Conservation (phyloP, 2,888 invertebrate species). For the Cordilura impudica region DNA sequence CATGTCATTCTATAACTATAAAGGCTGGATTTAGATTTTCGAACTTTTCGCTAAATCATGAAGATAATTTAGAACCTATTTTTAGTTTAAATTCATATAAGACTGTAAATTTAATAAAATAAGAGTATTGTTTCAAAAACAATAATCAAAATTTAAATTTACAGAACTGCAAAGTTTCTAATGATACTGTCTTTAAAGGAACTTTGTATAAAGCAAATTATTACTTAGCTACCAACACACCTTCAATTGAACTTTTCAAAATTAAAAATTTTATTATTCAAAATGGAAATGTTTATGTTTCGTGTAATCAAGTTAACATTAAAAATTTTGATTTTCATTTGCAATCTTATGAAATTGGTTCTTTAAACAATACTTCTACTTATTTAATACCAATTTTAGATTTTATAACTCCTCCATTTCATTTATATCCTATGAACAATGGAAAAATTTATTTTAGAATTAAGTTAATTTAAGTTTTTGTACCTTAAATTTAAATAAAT, state of each 20-base stretch:
- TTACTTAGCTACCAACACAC: too few relatives aligned
- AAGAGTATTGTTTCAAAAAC: conserved; percentile 21
- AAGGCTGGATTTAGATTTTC: conserved; percentile 51
- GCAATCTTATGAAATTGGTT: too few relatives aligned
- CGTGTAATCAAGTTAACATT: too few relatives aligned
- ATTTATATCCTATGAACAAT: too few relatives aligned
- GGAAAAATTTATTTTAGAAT: conserved; percentile 28
- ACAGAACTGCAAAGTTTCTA: conserved; percentile 8
- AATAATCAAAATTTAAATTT: conserved; percentile 27
- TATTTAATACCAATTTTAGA: too few relatives aligned
- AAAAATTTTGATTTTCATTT: too few relatives aligned
- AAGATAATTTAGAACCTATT: conserved; percentile 21
- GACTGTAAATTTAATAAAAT: conserved; percentile 19
- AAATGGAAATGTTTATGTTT: conserved; percentile 31
- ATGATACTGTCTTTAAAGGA: conserved; percentile 8
- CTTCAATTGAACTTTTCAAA: conserved; percentile 13
- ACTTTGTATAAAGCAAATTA: too few relatives aligned
- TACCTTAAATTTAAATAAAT: too few relatives aligned
- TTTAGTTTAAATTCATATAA: conserved; percentile 8
- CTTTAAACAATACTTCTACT: too few relatives aligned
- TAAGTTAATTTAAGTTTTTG: conserved; percentile 18
- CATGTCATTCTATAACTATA: conserved; percentile 44
- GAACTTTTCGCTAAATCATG: conserved; percentile 8
- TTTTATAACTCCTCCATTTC: too few relatives aligned
- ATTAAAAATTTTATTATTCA: conserved; percentile 24